A percentile compares a stretch with the other conserved stretches of the same genome.
Evolutionary conservation across 2,888 invertebrate genomes (phyloP).

Genomic region (Bruchidius siliquastri): DNA sequence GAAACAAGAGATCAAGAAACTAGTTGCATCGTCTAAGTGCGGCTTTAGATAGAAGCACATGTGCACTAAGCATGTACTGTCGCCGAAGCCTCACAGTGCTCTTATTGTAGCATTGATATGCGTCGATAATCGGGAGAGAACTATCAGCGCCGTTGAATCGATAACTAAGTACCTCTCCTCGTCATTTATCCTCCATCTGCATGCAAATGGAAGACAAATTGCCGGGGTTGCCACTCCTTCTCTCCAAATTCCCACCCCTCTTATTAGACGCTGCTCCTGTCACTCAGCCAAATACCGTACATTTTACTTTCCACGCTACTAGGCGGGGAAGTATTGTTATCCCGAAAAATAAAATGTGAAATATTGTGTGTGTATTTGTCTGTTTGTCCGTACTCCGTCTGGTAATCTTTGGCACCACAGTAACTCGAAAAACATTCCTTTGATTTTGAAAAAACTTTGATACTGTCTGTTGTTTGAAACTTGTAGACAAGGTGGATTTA

Average conservation of each 20-base stretch:
- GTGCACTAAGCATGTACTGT: background rate
- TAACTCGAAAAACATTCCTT: too few relatives aligned
- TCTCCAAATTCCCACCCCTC: constrained; percentile 1
- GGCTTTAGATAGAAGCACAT: background rate
- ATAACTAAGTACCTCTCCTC: background rate
- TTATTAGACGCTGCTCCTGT: background rate
- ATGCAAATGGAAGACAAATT: background rate
- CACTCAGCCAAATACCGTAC: background rate
- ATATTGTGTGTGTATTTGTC: too few relatives aligned
- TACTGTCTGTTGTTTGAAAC: too few relatives aligned
- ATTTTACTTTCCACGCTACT: too few relatives aligned
- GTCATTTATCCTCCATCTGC: background rate
- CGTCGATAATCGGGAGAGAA: background rate
- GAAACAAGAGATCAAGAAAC: too few relatives aligned
- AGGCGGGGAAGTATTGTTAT: too few relatives aligned
- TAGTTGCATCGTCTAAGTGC: too few relatives aligned
- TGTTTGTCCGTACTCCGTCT: too few relatives aligned
- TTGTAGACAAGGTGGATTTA: too few relatives aligned
- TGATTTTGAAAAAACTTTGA: too few relatives aligned
- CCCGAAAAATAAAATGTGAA: too few relatives aligned
- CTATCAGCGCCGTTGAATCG: background rate
- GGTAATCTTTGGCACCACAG: too few relatives aligned
- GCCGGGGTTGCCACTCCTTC: background rate
- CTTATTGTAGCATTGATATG: background rate
- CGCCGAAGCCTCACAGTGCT: background rate